These are phyloP conservation scores for Pipra filicauda DNA, from an alignment of 2,113 vertebrate species.

Conservation along the genomic window DNA sequence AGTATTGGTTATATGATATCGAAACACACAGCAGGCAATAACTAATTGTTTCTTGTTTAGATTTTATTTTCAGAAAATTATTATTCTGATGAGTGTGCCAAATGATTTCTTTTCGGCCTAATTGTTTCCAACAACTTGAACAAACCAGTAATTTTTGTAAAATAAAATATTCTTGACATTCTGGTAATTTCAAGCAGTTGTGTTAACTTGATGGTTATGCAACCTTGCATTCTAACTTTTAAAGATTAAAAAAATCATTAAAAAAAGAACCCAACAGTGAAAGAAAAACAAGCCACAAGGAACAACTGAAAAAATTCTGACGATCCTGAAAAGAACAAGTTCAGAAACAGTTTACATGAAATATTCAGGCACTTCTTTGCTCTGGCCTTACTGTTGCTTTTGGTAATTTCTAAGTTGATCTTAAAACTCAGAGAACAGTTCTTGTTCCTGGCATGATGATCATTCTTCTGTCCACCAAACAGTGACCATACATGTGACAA, in stretches of 20 bases:
- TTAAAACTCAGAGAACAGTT: background rate
- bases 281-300: background rate
- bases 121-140: background rate
- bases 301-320: background rate
- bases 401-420: background rate
- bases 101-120: background rate
- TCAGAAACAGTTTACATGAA: background rate
- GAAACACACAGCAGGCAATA: background rate
- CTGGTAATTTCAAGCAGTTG: background rate
- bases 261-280: background rate
- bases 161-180: background rate
- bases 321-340: background rate
- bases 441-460: background rate
- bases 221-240: background rate
- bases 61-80: background rate
- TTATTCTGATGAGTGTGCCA: background rate
- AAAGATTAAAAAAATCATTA: background rate
- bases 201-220: background rate
- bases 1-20: background rate
- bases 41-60: background rate
- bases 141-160: background rate
- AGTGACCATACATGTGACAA: background rate
- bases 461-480: background rate
- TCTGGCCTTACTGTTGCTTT: background rate
- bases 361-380: background rate